Conservation (phyloP, 1,140 invertebrate species). For the Planococcus citri region DNA sequence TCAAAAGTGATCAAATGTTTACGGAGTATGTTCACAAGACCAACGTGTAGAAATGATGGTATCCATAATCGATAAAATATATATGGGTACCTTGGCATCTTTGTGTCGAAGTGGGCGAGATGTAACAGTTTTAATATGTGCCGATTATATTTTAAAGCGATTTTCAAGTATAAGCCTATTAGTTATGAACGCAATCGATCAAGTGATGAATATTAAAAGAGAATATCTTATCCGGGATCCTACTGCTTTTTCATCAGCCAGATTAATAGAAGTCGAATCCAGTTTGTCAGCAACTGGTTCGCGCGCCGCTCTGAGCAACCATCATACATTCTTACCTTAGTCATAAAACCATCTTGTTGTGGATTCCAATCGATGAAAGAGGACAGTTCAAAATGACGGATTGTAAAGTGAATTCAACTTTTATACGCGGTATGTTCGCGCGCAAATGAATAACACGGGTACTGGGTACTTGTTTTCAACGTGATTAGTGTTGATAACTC, state of each 20-base stretch:
- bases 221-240: neutral
- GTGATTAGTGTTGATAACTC: too few relatives aligned
- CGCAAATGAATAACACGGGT: too few relatives aligned
- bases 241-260: slow-evolving; percentile 13
- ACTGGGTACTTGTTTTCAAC: too few relatives aligned
- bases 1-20: too few relatives aligned
- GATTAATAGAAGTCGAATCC: slow-evolving; percentile 15
- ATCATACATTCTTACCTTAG: neutral
- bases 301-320: neutral
- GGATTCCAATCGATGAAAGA: neutral
- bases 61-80: neutral
- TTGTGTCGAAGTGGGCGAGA: neutral
- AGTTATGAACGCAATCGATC: neutral
- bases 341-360: neutral
- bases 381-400: neutral
- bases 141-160: neutral
- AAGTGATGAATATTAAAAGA: slow-evolving; percentile 8
- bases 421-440: too few relatives aligned
- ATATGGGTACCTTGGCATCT: neutral
- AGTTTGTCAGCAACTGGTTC: slow-evolving; percentile 17
- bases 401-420: neutral
- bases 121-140: neutral
- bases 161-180: neutral
- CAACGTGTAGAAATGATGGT: too few relatives aligned
- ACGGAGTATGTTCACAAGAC: too few relatives aligned